Percentiles rank a stretch among this genome's conserved stretches.
Conservation (phyloP, 2,888 invertebrate species). For the Teleiodes luculella region DNA sequence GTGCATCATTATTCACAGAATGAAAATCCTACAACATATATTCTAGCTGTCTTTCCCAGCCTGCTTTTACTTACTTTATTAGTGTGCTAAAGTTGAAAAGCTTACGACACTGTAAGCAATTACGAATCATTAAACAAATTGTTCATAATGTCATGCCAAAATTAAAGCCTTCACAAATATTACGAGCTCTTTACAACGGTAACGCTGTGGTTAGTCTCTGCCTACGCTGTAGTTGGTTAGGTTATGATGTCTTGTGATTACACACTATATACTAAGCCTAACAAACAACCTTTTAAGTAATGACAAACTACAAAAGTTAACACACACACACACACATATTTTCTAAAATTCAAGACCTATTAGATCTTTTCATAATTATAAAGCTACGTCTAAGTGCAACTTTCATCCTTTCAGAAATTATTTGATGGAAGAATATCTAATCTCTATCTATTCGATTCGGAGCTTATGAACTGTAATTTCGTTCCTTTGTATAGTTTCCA, state of each 20-base stretch:
- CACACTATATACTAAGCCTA: slow-evolving; percentile 17
- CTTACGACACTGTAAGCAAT: not conserved
- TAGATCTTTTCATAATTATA: too few species aligned
- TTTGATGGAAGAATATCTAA: too few species aligned
- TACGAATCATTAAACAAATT: slow-evolving; percentile 3
- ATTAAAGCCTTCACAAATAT: not conserved
- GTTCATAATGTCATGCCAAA: not conserved
- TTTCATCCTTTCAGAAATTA: too few species aligned
- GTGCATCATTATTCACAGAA: not conserved
- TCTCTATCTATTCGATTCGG: not conserved
- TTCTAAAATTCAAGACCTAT: too few species aligned
- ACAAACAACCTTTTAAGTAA: slow-evolving; percentile 4
- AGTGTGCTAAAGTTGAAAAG: not conserved
- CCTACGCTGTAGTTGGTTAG: not conserved
- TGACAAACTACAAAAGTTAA: not conserved
- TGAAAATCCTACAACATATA: slow-evolving; percentile 3
- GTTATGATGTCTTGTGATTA: slow-evolving; percentile 22
- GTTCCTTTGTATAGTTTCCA: slow-evolving; percentile 15
- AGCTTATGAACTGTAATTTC: not conserved
- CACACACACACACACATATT: too few species aligned
- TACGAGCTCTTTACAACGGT: slow-evolving; percentile 5
- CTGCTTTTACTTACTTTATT: slow-evolving; percentile 5
- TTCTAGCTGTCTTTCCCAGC: slow-evolving; percentile 7
- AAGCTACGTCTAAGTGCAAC: too few species aligned
- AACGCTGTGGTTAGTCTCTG: slow-evolving; percentile 13